Base-by-base conservation (phyloP, 1,140 invertebrate genomes). In the Temnothorax curvispinosus region DNA sequence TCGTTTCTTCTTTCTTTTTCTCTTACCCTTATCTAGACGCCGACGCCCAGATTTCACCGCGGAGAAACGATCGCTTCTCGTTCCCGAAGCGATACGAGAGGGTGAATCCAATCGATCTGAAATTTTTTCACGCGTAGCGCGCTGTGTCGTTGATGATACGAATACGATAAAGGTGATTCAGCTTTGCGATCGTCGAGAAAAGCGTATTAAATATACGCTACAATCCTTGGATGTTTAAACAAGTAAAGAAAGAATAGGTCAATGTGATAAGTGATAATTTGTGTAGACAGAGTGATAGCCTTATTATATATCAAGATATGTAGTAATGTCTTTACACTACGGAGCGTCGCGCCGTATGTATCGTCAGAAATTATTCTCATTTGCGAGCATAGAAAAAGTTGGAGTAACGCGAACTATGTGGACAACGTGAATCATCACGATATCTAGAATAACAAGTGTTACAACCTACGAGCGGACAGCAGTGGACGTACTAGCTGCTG, bases 31-130 rank as follows among this genome's bases (percentile, higher is more conserved):
- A 52, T 82, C 81, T 35, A 75, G 71, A 67, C 81, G 86, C 85
- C 81, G 86, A 87, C 86, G 86, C 89, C 89, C 81, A 90, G 89
- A 87, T 89, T 89, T 90, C 85, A 87, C 78, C 52, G n/a, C 58
- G 62, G 78, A 67, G 69, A 89, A 90, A 52, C 78, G 67, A 89
- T 89, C 88, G 80, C 60, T 72, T 85, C 69, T 80, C 44, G 13
- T 67, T 50, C 32, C 5, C 41, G 54, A 21, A 47, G 52, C 35
- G 52, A 60, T 60, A 72, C 32, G 58, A 82, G 47, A 78, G n/a
- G 21, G 52, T 50, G 56, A 77, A 74, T 88, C 32, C 41, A n/a
- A 65, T 18, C 35, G 65, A 44, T 77, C 62, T 9, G 38, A 88
- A 72, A 88, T 50, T 56, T 85, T 86, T 77, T 85, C 47, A 47